These are phyloP conservation scores for Acleris holmiana DNA, from an alignment of 2,888 invertebrate species.

Conservation along the genomic window DNA sequence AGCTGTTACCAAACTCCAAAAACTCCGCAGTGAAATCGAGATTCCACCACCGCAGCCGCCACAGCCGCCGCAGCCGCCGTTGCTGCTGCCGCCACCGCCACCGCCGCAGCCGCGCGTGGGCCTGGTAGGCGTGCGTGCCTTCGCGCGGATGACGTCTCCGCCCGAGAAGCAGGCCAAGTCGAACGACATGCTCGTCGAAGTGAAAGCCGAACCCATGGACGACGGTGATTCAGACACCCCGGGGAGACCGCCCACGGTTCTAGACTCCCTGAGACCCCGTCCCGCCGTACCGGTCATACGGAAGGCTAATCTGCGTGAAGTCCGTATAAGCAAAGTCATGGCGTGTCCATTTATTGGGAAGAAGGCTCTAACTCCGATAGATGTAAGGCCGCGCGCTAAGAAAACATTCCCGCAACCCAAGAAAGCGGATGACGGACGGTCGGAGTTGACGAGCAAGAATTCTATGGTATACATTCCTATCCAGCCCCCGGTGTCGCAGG, in stretches of 20 bases:
- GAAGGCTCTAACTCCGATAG: constrained; percentile 48
- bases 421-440: constrained; percentile 64
- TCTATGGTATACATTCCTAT: constrained; percentile 81
- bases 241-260: constrained; percentile 68
- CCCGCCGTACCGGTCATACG: constrained; percentile 55
- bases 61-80: too few species aligned
- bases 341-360: constrained; percentile 54
- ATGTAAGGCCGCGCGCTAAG: constrained; percentile 62
- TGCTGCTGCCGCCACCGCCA: too few species aligned
- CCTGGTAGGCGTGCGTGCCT: constrained; percentile 71
- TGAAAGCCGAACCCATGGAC: constrained; percentile 75
- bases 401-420: constrained; percentile 74
- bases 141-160: constrained; percentile 73
- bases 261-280: constrained; percentile 68
- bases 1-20: constrained; percentile 60
- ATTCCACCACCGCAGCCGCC: constrained; percentile 8
- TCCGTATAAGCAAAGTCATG: constrained; percentile 68
- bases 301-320: constrained; percentile 59
- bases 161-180: constrained; percentile 38
- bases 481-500: constrained; percentile 71
- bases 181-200: constrained; percentile 64
- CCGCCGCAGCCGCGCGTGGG: constrained; percentile 54
- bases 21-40: constrained; percentile 53
- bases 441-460: constrained; percentile 73
- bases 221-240: constrained; percentile 68